These are phyloP conservation scores for Amblyjoppa fuscipennis DNA, from an alignment of 2,888 invertebrate species.

Conservation along the genomic window DNA sequence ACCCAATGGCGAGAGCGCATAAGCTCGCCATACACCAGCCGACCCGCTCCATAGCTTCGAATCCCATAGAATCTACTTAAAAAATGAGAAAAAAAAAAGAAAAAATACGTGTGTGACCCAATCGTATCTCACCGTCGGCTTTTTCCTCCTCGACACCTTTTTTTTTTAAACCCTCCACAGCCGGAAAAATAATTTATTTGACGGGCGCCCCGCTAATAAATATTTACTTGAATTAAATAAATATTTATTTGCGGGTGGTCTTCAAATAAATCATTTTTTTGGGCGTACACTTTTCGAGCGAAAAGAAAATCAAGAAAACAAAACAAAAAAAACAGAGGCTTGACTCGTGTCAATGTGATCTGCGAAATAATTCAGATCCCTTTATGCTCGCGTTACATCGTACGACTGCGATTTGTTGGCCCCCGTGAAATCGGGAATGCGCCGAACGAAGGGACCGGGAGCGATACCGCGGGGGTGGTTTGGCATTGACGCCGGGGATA, in stretches of 20 bases:
- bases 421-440: constrained; percentile 28
- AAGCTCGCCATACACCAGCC: constrained; percentile 37
- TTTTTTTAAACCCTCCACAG: background rate
- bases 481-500: constrained; percentile 48
- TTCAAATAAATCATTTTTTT: too few relatives aligned
- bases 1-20: constrained; percentile 63
- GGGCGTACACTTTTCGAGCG: background rate
- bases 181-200: too few relatives aligned
- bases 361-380: constrained; percentile 34
- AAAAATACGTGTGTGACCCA: constrained; percentile 11
- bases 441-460: constrained; percentile 23
- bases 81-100: background rate
- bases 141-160: constrained; percentile 2
- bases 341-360: background rate
- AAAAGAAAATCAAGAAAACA: background rate
- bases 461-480: constrained; percentile 24
- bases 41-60: background rate
- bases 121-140: constrained; percentile 21
- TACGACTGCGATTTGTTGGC: constrained; percentile 63
- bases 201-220: too few relatives aligned
- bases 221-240: too few relatives aligned
- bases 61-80: constrained; percentile 58
- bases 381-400: constrained; percentile 3
- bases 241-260: too few relatives aligned
- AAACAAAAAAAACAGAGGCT: background rate